Conservation (phyloP, 23 tunicate genomes). For the Trididemnum miniatum region DNA sequence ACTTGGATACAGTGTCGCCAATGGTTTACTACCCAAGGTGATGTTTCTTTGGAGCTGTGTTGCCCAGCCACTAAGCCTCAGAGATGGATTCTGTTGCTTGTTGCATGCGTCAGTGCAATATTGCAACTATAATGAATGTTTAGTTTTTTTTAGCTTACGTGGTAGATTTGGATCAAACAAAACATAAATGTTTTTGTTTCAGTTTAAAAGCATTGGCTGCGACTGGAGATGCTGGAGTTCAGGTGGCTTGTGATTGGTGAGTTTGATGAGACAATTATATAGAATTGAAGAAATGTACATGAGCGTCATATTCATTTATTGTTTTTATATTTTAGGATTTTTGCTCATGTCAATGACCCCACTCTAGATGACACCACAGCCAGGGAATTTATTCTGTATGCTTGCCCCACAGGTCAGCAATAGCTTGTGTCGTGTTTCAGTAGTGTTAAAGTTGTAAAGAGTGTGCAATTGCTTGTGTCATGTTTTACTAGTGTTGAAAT, state of each 20-base stretch:
- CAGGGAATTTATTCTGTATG: conserved; percentile 87
- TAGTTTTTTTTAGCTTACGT: too few species aligned
- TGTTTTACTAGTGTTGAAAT: too few species aligned
- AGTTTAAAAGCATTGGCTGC: conserved; percentile 90
- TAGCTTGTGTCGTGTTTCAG: not conserved
- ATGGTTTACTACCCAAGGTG: too few species aligned
- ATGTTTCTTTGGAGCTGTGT: too few species aligned
- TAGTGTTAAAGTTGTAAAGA: not conserved
- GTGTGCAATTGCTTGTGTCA: not conserved
- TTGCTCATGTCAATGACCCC: conserved; percentile 94
- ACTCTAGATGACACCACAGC: conserved; percentile 54
- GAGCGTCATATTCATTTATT: too few species aligned
- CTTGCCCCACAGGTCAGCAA: conserved; percentile 80
- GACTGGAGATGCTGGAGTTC: conserved; percentile 95
- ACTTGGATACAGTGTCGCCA: too few species aligned
- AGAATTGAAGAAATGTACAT: too few species aligned
- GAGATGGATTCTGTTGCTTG: too few species aligned
- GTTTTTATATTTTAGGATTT: conserved; percentile 77
- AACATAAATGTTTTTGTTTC: conserved; percentile 21
- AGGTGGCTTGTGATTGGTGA: conserved; percentile 98
- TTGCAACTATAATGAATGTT: too few species aligned
- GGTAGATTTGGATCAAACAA: too few species aligned
- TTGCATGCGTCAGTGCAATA: too few species aligned
- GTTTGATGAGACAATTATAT: not conserved
- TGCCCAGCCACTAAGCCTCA: too few species aligned